Base-by-base conservation (phyloP, 2,797 vertebrate species). In the Peromyscus nudipes region DNA sequence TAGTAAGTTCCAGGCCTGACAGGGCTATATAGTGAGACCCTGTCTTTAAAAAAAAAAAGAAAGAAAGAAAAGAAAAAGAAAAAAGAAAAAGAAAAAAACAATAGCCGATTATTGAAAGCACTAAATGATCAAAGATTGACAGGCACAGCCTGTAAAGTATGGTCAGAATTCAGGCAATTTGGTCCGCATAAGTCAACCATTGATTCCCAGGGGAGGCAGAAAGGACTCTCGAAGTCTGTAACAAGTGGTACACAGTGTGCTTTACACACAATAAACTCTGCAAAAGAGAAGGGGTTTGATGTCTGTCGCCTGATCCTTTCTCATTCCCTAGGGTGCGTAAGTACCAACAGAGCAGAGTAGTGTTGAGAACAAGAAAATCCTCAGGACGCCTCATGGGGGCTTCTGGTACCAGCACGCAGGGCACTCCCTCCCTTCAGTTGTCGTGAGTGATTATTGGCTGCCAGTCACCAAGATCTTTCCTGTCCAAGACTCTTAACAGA, bases 291-390 rank as follows among this genome's bases (percentile, higher is more conserved):
- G 49, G 29, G 6, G 12, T 17, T 25, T 25, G 4, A 14, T 13
- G 21, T 34, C 31, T 92, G 21, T 62, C 31, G 65, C 27, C 80
- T 85, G 81, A 23, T 4, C 55, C 34, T 40, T 62, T 67, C 77
- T 82, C 7, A 21, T 46, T 43, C 64, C 57, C 67, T 6, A 75
- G 40, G 60, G 40, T 4, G 16, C 34, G 1, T 11, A 52, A 29
- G 23, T 21, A 12, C 19, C 46, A 1, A 0, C 29, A 0, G 14
- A 62, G 0, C 23, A 25, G 19, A 43, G 1, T 0, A 21, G 37
- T 6, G 1, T 7, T 4, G 49, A 67, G 46, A 79, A 77, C 0
- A 1, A n/a, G 64, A 69, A 80, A 0, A 46, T 43, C 69, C 31
- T 37, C 9, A 0, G 17, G 2, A 31, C 5, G 0, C 0, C 65